Percentiles rank a stretch among this genome's conserved stretches.
Evolutionary conservation across 2,113 vertebrate genomes (phyloP).

Genomic region (Gobio gobio): DNA sequence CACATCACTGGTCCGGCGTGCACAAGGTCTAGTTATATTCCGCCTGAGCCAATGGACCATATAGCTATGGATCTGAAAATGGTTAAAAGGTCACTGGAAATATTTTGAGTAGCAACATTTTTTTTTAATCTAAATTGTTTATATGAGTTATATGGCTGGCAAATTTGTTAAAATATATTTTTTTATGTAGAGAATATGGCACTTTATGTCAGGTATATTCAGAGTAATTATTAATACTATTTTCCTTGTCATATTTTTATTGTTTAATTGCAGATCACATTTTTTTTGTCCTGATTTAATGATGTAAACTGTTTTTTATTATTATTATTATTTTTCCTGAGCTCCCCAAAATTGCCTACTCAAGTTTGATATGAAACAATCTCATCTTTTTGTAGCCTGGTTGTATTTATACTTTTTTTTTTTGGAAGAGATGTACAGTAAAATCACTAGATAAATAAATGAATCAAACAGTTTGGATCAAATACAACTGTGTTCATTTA

Average conservation of each 20-base stretch:
- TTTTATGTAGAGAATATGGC: slow-evolving; percentile 78
- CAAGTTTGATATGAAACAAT: slow-evolving; percentile 45
- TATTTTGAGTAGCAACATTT: slow-evolving; percentile 68
- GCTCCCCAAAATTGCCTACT: slow-evolving; percentile 45
- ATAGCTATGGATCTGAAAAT: slow-evolving; percentile 63
- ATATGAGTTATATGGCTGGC: slow-evolving; percentile 72
- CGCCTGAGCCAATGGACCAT: slow-evolving; percentile 73
- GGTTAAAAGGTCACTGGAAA: slow-evolving; percentile 67
- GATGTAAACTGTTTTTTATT: slow-evolving; percentile 57
- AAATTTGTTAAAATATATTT: slow-evolving; percentile 78
- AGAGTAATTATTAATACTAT: slow-evolving; percentile 56
- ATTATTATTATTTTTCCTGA: slow-evolving; percentile 52
- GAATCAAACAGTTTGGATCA: slow-evolving; percentile 41
- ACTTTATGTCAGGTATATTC: slow-evolving; percentile 79
- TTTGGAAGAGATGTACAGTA: slow-evolving; percentile 48
- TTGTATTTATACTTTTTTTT: slow-evolving; percentile 40
- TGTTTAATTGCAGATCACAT: slow-evolving; percentile 64
- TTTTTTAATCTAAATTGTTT: slow-evolving; percentile 75
- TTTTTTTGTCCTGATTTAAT: slow-evolving; percentile 60
- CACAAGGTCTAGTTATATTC: slow-evolving; percentile 71
- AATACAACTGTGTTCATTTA: slow-evolving; percentile 8
- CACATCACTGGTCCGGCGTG: slow-evolving; percentile 71
- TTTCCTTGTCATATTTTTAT: slow-evolving; percentile 68
- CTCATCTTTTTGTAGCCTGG: slow-evolving; percentile 53
- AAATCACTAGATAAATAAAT: slow-evolving; percentile 51